Evolutionary conservation across 2,888 invertebrate genomes (phyloP).

Genomic region (Pterostichus niger): DNA sequence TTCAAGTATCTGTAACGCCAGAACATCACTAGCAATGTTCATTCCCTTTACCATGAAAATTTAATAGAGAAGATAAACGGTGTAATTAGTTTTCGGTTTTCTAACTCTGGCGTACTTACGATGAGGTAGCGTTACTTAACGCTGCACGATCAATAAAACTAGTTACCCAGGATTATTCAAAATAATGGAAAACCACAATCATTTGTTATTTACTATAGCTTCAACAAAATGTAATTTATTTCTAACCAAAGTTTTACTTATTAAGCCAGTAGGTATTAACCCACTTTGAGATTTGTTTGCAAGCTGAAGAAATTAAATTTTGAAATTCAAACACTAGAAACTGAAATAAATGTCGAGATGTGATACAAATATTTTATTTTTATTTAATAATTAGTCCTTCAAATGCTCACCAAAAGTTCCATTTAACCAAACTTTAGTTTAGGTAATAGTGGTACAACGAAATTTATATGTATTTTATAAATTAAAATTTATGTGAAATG

Average conservation of each 20-base stretch:
- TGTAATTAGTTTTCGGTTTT: conserved; percentile 64
- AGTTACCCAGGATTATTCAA: conserved; percentile 43
- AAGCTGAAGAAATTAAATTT: no score
- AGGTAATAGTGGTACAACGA: no score
- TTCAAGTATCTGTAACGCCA: background rate
- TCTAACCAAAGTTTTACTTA: background rate
- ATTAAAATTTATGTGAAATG: no score
- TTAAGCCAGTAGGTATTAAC: background rate
- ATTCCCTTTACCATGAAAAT: conserved; percentile 37
- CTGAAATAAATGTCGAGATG: no score
- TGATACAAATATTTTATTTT: no score
- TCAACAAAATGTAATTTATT: conserved; percentile 19
- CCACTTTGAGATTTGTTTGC: background rate
- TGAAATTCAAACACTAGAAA: no score
- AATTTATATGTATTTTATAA: no score
- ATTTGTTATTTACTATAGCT: conserved; percentile 5
- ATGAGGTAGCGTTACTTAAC: conserved; percentile 31
- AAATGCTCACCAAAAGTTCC: no score
- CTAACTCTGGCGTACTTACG: conserved; percentile 25
- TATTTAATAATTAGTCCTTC: no score
- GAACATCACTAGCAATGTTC: background rate
- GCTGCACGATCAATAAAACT: conserved; percentile 22
- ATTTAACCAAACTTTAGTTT: no score
- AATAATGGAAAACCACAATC: conserved; percentile 34
- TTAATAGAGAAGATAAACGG: conserved; percentile 55